phyloP scores from a whole-genome alignment of 1,140 invertebrate species.

The Neoseiulus cucumeris region DNA sequence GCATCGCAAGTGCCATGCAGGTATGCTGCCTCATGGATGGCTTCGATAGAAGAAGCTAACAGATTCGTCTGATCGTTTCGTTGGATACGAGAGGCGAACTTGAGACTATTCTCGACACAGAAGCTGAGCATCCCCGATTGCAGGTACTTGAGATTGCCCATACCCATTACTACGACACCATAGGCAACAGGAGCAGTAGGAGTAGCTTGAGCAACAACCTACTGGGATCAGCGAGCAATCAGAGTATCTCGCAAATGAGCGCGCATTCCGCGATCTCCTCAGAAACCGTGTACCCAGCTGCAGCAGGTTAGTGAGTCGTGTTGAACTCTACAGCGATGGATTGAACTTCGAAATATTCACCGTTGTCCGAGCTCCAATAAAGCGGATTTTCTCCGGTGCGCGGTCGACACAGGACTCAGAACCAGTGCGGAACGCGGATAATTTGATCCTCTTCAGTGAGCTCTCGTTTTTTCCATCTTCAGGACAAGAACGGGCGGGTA shows the following conservation, averaged over 20 bases:
- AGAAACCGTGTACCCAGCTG: not conserved
- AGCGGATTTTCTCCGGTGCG: no score
- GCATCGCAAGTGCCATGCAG: constrained; percentile 91
- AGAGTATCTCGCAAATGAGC: constrained; percentile 7
- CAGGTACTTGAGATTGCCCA: constrained; percentile 83
- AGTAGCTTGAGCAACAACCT: constrained; percentile 5
- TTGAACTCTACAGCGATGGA: no score
- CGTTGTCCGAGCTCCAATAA: no score
- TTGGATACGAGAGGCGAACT: not conserved
- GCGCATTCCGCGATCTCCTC: constrained; percentile 8
- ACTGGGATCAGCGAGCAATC: not conserved
- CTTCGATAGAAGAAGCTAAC: constrained; percentile 12
- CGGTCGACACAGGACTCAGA: no score
- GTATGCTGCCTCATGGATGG: constrained; percentile 14
- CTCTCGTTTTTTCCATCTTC: no score
- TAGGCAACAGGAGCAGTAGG: constrained; percentile 8
- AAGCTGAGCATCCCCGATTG: not conserved
- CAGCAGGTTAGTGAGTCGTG: not conserved
- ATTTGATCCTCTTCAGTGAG: no score
- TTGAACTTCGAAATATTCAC: no score
- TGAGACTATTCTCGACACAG: not conserved
- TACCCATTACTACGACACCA: constrained; percentile 58
- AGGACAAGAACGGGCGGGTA: not conserved
- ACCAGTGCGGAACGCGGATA: no score
- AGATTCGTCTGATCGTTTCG: no score